Conservation (phyloP, 2,113 vertebrate species). For the Dasyurus viverrinus region DNA sequence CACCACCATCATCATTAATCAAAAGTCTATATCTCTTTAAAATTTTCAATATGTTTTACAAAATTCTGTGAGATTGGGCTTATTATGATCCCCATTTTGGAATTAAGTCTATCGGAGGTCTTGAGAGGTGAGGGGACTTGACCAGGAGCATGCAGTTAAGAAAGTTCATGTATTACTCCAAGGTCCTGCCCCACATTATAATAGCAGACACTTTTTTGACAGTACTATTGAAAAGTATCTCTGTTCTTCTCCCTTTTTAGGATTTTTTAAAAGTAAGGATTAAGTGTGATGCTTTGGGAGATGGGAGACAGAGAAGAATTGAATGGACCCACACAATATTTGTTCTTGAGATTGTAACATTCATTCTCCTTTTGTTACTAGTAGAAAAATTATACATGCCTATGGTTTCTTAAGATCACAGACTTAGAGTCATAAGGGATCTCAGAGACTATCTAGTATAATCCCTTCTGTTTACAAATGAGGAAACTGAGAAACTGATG, state of each 20-base stretch:
- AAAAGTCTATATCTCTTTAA: not conserved
- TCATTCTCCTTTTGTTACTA: not conserved
- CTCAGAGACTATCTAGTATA: not conserved
- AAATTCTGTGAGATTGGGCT: not conserved
- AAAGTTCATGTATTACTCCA: not conserved
- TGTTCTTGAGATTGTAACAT: not conserved
- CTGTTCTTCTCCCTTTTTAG: not conserved
- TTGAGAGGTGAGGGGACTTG: not conserved
- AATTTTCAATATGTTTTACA: not conserved
- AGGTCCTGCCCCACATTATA: not conserved
- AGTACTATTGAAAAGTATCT: not conserved
- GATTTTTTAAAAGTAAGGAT: not conserved
- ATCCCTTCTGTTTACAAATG: not conserved
- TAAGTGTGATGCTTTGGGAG: not conserved
- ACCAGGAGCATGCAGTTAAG: not conserved
- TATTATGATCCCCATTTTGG: not conserved
- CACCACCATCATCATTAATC: rapidly evolving
- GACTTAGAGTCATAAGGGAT: not conserved
- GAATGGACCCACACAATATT: not conserved
- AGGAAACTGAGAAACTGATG: not conserved
- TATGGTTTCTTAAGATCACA: not conserved
- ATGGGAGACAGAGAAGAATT: not conserved
- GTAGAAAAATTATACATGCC: not conserved
- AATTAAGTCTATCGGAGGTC: not conserved
- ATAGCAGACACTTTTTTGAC: not conserved